Percentiles rank a stretch among this genome's conserved stretches.
Evolutionary conservation across 2,113 vertebrate genomes (phyloP).

Genomic region (rat (Rattus norvegicus)): DNA sequence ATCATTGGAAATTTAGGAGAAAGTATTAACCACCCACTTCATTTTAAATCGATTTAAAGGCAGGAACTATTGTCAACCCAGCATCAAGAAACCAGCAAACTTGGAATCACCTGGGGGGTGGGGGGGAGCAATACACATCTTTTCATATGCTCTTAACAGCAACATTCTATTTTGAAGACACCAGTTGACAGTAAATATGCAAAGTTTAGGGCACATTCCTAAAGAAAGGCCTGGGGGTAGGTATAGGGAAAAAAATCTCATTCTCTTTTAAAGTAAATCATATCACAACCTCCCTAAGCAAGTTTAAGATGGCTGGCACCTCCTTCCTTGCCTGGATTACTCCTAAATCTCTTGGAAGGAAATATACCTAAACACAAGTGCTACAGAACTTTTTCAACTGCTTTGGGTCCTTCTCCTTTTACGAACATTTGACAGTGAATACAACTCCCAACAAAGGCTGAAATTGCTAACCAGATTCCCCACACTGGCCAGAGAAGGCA

Average conservation of each 20-base stretch:
- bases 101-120: not conserved
- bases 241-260: not conserved
- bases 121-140: not conserved
- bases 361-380: not conserved
- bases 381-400: conserved; percentile 28
- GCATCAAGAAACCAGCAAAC: conserved; percentile 42
- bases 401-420: conserved; percentile 34
- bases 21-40: not conserved
- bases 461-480: conserved; percentile 45
- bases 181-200: conserved; percentile 26
- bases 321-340: not conserved
- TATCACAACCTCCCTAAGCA: conserved; percentile 41
- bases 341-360: not conserved
- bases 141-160: conserved; percentile 2
- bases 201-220: conserved; percentile 58
- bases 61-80: not conserved
- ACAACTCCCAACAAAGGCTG: conserved; percentile 40
- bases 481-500: not conserved
- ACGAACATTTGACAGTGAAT: conserved; percentile 19
- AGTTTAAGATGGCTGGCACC: not conserved
- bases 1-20: not conserved
- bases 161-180: conserved; percentile 48
- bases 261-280: conserved; percentile 51
- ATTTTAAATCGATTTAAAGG: conserved; percentile 45
- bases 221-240: conserved; percentile 45